Percentiles rank a stretch among this genome's conserved stretches.
phyloP scores from a whole-genome alignment of 2,888 invertebrate genomes.

The Lottia gigantea region DNA sequence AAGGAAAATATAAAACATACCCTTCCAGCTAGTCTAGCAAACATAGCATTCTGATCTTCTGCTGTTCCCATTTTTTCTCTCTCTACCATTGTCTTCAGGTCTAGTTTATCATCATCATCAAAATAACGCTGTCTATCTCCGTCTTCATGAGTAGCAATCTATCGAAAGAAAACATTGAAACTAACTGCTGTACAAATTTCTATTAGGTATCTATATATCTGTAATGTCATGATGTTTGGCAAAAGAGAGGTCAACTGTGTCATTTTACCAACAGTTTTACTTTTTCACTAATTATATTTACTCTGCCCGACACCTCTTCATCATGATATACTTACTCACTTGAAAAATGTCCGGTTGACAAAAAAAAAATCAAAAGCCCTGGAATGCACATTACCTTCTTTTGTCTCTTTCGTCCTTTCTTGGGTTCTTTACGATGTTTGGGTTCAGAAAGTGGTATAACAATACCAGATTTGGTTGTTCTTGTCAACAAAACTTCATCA shows the following conservation, averaged over 20 bases:
- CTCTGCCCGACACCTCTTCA: too few species aligned
- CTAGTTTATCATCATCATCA: slow-evolving; percentile 89
- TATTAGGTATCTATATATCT: too few species aligned
- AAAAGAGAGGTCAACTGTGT: too few species aligned
- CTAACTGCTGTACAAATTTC: too few species aligned
- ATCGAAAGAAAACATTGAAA: slow-evolving; percentile 15
- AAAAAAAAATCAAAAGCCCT: too few species aligned
- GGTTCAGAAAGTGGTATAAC: slow-evolving; percentile 72
- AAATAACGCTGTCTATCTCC: slow-evolving; percentile 85
- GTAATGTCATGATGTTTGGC: too few species aligned
- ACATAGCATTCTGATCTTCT: slow-evolving; percentile 83
- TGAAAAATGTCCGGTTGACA: too few species aligned
- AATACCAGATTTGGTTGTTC: slow-evolving; percentile 72
- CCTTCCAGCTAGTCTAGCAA: slow-evolving; percentile 79
- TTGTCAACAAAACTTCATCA: slow-evolving; percentile 62
- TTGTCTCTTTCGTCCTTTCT: slow-evolving; percentile 44
- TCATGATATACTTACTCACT: too few species aligned
- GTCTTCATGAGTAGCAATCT: slow-evolving; percentile 77
- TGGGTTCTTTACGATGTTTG: slow-evolving; percentile 39
- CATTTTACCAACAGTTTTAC: too few species aligned
- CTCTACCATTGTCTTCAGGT: slow-evolving; percentile 81
- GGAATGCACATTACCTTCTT: slow-evolving; percentile 41
- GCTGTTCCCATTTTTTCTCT: slow-evolving; percentile 82
- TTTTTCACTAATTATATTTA: too few species aligned
- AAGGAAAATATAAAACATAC: slow-evolving; percentile 52